These are phyloP conservation scores for Apamea sordens DNA, from an alignment of 2,888 invertebrate species.

Conservation along the genomic window DNA sequence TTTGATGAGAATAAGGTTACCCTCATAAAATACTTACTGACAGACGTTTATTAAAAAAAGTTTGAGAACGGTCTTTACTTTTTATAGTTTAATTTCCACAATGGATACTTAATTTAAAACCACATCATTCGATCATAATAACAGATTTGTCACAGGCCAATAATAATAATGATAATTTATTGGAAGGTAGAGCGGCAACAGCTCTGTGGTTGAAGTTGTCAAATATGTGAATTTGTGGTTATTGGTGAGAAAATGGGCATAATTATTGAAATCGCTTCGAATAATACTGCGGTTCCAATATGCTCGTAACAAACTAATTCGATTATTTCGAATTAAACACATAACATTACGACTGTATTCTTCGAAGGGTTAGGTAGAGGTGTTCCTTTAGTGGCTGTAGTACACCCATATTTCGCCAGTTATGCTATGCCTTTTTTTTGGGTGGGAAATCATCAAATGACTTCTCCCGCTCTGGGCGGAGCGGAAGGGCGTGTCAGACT, in stretches of 20 bases:
- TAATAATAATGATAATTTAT: conserved; percentile 9
- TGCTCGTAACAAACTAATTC: background rate
- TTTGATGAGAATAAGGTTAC: background rate
- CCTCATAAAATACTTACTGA: background rate
- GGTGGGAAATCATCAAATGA: no score
- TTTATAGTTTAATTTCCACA: background rate
- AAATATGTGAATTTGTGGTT: conserved; percentile 15
- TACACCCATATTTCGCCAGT: no score
- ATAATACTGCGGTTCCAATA: background rate
- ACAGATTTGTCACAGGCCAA: background rate
- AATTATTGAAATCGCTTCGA: conserved; percentile 5
- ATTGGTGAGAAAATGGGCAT: background rate
- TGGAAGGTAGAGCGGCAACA: background rate
- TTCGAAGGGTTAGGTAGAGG: no score
- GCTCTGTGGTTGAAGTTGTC: conserved; percentile 15
- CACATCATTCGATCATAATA: background rate
- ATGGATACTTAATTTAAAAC: background rate
- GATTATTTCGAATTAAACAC: background rate
- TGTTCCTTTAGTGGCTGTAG: no score
- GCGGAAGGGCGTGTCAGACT: no score
- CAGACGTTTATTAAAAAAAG: background rate
- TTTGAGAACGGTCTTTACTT: background rate
- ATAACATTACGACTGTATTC: no score
- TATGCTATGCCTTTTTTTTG: no score
- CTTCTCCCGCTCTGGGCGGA: no score